Evolutionary conservation across 64 coral and sea anemone genomes (phyloP).

Genomic region (Trachythela sp.): DNA sequence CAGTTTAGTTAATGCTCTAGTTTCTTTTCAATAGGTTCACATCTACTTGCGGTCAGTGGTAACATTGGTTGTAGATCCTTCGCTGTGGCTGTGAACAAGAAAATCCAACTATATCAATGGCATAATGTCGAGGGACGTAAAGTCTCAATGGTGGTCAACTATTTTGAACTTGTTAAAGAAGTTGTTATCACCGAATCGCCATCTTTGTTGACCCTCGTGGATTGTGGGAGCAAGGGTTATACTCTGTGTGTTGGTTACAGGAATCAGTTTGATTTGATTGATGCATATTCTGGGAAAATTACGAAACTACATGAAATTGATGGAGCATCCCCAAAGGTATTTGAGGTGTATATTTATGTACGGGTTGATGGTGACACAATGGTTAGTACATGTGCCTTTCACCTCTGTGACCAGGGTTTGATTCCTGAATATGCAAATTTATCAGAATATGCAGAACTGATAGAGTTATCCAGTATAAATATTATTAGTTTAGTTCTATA

Average conservation of each 20-base stretch:
- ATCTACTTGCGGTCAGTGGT: neutral
- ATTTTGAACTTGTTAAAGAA: constrained; percentile 56
- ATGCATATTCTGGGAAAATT: constrained; percentile 48
- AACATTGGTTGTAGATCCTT: constrained; percentile 29
- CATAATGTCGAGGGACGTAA: constrained; percentile 1
- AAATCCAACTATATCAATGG: constrained; percentile 66
- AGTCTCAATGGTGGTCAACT: neutral
- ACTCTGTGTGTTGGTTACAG: constrained; percentile 71
- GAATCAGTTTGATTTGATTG: constrained; percentile 75
- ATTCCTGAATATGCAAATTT: no score
- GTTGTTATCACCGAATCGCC: constrained; percentile 58
- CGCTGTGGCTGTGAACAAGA: constrained; percentile 72
- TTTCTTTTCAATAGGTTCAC: neutral
- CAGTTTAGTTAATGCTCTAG: neutral
- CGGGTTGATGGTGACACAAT: no score
- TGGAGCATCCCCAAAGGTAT: neutral
- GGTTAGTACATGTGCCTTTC: no score
- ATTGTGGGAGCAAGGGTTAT: constrained; percentile 34
- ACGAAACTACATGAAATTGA: constrained; percentile 68
- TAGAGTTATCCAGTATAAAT: no score
- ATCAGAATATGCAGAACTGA: no score
- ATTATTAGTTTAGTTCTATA: neutral
- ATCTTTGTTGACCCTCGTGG: constrained; percentile 62
- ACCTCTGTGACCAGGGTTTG: no score
- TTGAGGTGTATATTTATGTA: neutral